A percentile compares a stretch with the other conserved stretches of the same genome.
Evolutionary conservation across 2,113 vertebrate species (phyloP).

Genomic region (Misgurnus anguillicaudatus): DNA sequence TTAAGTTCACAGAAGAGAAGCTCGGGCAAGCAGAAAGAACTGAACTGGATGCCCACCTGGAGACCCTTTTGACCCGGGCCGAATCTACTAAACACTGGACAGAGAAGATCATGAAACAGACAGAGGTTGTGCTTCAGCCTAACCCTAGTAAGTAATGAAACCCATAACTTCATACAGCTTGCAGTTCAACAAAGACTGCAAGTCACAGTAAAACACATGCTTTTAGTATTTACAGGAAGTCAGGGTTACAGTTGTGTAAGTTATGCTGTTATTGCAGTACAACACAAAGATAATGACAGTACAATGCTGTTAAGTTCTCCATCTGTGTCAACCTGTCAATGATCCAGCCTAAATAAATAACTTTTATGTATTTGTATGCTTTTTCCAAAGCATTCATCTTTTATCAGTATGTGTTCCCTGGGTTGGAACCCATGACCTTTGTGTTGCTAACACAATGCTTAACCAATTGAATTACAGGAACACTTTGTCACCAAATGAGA

Average conservation of each 20-base stretch:
- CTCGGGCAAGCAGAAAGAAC: constrained; percentile 97
- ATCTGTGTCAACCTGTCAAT: background rate
- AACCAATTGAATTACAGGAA: no score
- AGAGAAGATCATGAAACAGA: constrained; percentile 96
- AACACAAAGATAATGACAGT: background rate
- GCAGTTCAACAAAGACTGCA: background rate
- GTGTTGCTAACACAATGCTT: no score
- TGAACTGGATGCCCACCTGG: constrained; percentile 96
- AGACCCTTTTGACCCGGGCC: constrained; percentile 91
- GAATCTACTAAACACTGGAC: constrained; percentile 96
- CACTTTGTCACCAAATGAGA: background rate
- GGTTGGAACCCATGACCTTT: no score
- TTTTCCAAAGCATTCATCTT: no score
- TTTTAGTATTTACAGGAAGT: background rate
- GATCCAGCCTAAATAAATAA: background rate
- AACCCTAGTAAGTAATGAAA: constrained; percentile 88
- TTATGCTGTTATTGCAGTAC: background rate
- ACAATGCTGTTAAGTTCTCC: background rate
- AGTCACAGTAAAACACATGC: background rate
- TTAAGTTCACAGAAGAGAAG: constrained; percentile 99
- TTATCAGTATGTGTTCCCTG: no score
- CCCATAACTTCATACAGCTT: background rate
- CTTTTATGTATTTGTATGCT: background rate
- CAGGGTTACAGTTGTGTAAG: background rate
- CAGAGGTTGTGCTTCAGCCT: constrained; percentile 93